These are phyloP conservation scores for Epinephelus cyanopodus DNA, from an alignment of 2,113 vertebrate species.

Conservation along the genomic window DNA sequence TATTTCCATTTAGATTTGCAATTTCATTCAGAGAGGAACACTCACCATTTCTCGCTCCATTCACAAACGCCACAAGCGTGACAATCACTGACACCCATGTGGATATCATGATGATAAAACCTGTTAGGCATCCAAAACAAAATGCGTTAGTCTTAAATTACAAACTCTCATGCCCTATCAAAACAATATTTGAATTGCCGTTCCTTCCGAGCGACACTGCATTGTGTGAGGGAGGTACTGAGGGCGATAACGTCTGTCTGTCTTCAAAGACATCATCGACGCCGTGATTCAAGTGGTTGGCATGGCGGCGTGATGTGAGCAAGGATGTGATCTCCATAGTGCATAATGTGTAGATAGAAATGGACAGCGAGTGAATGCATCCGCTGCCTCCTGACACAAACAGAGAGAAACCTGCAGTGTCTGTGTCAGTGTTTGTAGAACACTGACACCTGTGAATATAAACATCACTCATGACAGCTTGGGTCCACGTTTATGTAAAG, in stretches of 20 bases:
- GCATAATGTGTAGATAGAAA: slow-evolving; percentile 23
- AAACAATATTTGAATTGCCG: slow-evolving; percentile 32
- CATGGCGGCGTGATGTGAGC: slow-evolving; percentile 22
- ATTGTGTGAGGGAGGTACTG: slow-evolving; percentile 25
- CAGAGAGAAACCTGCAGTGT: background rate
- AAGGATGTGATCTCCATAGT: slow-evolving; percentile 40
- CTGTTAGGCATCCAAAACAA: slow-evolving; percentile 68
- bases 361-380: background rate
- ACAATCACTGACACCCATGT: slow-evolving; percentile 65
- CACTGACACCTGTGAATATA: slow-evolving; percentile 35
- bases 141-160: slow-evolving; percentile 43
- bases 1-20: slow-evolving; percentile 57
- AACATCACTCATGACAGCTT: slow-evolving; percentile 26
- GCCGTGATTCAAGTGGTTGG: slow-evolving; percentile 15
- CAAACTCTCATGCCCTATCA: slow-evolving; percentile 22
- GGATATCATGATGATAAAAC: slow-evolving; percentile 75
- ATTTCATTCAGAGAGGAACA: slow-evolving; percentile 25
- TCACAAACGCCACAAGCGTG: slow-evolving; percentile 63
- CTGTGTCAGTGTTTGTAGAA: slow-evolving; percentile 9
- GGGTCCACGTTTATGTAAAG: slow-evolving; percentile 9
- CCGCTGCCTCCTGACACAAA: slow-evolving; percentile 1
- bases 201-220: background rate
- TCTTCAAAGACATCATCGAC: slow-evolving; percentile 35
- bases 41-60: slow-evolving; percentile 71
- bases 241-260: slow-evolving; percentile 11